Evolutionary conservation across 2,797 vertebrate genomes (phyloP).

Genomic region (Lacerta bilineata): DNA sequence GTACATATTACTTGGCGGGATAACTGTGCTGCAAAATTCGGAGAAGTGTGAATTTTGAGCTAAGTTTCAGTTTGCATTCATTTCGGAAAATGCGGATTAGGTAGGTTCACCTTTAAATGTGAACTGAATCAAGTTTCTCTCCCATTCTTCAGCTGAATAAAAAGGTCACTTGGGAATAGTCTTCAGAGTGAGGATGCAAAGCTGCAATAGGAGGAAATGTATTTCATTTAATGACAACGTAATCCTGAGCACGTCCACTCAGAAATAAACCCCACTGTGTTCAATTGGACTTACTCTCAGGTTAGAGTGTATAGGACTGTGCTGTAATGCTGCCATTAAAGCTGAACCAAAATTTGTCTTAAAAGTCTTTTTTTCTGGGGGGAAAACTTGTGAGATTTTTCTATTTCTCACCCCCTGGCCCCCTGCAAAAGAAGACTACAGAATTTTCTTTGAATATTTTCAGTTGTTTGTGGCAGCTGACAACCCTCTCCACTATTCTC

Average conservation of each 20-base stretch:
- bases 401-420: not conserved
- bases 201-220: conserved; percentile 6
- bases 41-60: too few relatives aligned
- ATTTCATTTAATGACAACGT: not conserved
- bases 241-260: not conserved
- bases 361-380: too few relatives aligned
- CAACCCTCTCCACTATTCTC: not conserved
- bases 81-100: too few relatives aligned
- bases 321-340: too few relatives aligned
- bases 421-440: too few relatives aligned
- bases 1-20: too few relatives aligned
- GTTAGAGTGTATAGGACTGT: not conserved
- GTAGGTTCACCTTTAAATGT: too few relatives aligned
- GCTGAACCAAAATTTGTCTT: too few relatives aligned
- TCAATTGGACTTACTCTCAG: not conserved
- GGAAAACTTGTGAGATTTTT: not conserved
- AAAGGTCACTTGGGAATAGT: conserved; percentile 41
- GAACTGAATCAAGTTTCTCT: not conserved
- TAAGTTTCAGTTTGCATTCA: too few relatives aligned
- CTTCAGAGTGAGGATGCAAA: conserved; percentile 15
- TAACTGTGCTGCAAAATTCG: too few relatives aligned
- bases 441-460: not conserved
- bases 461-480: not conserved
- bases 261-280: not conserved
- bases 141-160: conserved; percentile 6